Conservation (phyloP, 2,797 vertebrate genomes). For the Echiichthys vipera region DNA sequence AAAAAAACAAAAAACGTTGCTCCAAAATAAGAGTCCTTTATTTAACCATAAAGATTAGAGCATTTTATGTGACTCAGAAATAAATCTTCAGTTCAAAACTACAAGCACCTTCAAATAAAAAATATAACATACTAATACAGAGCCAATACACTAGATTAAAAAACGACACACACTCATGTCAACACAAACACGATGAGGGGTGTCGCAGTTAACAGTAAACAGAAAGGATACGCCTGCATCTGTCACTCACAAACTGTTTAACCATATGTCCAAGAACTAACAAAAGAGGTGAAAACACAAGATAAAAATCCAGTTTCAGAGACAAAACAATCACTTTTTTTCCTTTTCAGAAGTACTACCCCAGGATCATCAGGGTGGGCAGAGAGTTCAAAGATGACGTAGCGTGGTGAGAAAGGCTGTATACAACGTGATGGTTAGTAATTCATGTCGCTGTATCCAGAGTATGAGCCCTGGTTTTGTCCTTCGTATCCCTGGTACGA, state of each 20-base stretch:
- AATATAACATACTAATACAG: constrained; percentile 39
- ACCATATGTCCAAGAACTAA: constrained; percentile 18
- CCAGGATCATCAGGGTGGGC: constrained; percentile 8
- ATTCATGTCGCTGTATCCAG: constrained; percentile 70
- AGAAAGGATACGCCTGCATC: background rate
- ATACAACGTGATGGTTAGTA: constrained; percentile 61
- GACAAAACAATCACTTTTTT: constrained; percentile 15
- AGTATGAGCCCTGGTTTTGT: constrained; percentile 74
- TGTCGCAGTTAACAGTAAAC: background rate
- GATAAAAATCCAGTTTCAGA: constrained; percentile 40
- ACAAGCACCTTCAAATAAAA: constrained; percentile 52
- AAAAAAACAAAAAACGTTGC: constrained; percentile 22
- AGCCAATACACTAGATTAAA: constrained; percentile 37
- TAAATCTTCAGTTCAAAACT: constrained; percentile 43
- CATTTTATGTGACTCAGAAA: constrained; percentile 51
- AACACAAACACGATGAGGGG: constrained; percentile 12
- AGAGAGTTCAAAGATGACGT: constrained; percentile 1
- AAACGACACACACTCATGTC: constrained; percentile 34
- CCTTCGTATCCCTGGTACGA: constrained; percentile 73
- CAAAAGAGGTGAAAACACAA: constrained; percentile 22
- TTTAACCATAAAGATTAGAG: constrained; percentile 56
- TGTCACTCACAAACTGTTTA: constrained; percentile 13
- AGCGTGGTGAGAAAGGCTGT: constrained; percentile 15
- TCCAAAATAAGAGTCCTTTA: constrained; percentile 63
- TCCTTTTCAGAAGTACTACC: constrained; percentile 15